Conservation (phyloP, 2,888 invertebrate species). For the Protonemura montana region DNA sequence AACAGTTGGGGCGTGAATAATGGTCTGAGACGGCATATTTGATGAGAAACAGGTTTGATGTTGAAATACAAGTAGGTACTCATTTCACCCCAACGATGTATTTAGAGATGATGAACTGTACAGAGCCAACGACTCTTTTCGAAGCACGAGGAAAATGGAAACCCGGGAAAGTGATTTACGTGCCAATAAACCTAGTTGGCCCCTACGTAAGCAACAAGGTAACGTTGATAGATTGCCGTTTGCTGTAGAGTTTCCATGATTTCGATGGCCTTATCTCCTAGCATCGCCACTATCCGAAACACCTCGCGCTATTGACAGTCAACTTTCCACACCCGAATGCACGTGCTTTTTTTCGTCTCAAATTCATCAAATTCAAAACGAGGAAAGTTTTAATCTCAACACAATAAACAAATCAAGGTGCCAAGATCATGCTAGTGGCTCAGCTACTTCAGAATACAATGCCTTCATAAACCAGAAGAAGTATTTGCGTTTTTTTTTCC, state of each 20-base stretch:
- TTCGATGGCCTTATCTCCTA: not conserved
- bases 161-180: not conserved
- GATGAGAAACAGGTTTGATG: no score
- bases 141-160: not conserved
- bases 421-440: not conserved
- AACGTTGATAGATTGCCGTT: not conserved
- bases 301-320: not conserved
- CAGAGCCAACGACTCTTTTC: not conserved
- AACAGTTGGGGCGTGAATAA: not conserved
- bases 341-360: not conserved
- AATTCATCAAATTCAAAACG: not conserved
- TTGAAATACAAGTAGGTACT: no score
- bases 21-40: not conserved
- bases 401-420: not conserved
- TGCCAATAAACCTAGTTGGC: not conserved
- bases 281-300: not conserved
- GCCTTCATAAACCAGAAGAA: not conserved
- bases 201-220: not conserved
- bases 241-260: not conserved
- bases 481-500: not conserved
- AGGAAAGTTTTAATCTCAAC: slow-evolving; percentile 12
- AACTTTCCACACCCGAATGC: not conserved
- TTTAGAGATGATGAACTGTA: no score
- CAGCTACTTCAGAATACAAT: not conserved
- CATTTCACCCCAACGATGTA: no score